These are phyloP conservation scores for Chelonia mydas DNA, from an alignment of 2,797 vertebrate genomes.

Conservation along the genomic window DNA sequence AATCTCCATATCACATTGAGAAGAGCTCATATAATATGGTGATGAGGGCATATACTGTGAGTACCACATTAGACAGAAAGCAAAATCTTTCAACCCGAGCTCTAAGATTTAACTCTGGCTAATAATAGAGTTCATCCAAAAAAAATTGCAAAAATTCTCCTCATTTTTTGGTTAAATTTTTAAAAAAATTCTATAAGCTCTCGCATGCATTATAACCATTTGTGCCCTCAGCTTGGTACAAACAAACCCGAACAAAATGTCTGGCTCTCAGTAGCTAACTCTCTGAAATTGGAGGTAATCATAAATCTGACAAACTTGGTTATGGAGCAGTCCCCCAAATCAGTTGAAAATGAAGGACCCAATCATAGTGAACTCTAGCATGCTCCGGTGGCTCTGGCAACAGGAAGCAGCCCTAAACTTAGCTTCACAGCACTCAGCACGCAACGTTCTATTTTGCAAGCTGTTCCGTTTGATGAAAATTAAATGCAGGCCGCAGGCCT, in stretches of 20 bases:
- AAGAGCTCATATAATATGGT: not conserved
- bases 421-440: not conserved
- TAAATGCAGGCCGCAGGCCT: not conserved
- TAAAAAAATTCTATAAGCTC: not conserved
- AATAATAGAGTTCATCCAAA: not conserved
- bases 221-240: not conserved
- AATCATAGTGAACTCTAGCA: not conserved
- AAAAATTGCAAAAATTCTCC: not conserved
- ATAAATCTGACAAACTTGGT: not conserved
- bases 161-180: no score
- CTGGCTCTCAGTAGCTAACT: not conserved
- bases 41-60: not conserved
- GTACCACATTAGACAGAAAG: not conserved
- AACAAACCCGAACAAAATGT: not conserved
- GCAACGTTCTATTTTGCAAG: not conserved
- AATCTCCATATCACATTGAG: not conserved
- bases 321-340: fast-evolving
- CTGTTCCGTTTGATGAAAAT: not conserved
- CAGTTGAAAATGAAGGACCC: not conserved
- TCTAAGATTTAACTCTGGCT: not conserved
- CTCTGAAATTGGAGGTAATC: fast-evolving
- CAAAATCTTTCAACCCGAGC: not conserved
- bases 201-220: not conserved
- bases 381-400: not conserved
- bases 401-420: not conserved